Evolutionary conservation across 2,113 vertebrate genomes (phyloP).

Genomic region (Aegithalos caudatus): DNA sequence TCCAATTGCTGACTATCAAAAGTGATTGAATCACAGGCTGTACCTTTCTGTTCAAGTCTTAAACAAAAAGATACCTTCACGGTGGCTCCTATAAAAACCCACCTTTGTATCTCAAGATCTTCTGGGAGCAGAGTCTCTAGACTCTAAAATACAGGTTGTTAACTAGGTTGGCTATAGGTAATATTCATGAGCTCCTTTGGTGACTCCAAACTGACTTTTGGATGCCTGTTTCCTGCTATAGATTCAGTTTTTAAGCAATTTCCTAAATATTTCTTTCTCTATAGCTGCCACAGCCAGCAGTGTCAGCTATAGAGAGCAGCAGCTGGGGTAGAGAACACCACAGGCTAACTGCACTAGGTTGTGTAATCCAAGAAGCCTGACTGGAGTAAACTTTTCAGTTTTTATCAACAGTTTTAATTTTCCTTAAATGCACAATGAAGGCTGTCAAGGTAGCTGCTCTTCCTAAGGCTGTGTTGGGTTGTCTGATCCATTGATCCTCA

Average conservation of each 20-base stretch:
- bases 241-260: neutral
- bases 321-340: neutral
- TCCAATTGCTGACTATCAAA: neutral
- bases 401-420: neutral
- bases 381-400: neutral
- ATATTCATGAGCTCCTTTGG: neutral
- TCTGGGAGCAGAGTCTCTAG: neutral
- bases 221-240: neutral
- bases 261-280: neutral
- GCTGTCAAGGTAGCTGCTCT: neutral
- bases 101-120: neutral
- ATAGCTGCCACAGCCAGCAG: neutral
- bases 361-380: neutral
- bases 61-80: neutral
- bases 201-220: conserved; percentile 23
- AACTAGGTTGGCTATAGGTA: neutral
- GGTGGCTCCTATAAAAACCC: neutral
- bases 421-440: neutral
- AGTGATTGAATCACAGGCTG: neutral
- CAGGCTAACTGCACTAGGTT: neutral
- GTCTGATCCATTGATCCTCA: neutral
- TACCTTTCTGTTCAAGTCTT: neutral
- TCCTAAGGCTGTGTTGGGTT: neutral
- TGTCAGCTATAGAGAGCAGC: neutral
- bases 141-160: neutral